Evolutionary conservation across 2,888 invertebrate genomes (phyloP), one percentile per base, ranked within the genome.

Genomic region (Julus scandinavius): DNA sequence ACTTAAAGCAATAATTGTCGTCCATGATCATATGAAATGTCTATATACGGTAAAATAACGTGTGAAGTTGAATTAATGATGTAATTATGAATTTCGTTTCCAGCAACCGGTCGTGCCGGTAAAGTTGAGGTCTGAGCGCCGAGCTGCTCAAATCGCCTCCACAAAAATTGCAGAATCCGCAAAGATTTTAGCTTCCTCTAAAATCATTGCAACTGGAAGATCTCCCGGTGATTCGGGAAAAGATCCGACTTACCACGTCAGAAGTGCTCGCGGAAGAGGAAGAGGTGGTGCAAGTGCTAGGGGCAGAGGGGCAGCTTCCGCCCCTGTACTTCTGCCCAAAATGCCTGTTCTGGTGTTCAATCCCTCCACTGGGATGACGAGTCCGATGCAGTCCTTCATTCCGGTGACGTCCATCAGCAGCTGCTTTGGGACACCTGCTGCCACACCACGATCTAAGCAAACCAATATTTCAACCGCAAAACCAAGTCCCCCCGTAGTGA

Each of bases 81-180:
- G n/a, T n/a, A 5, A 3, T 15, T 15, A 17, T 20, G 7, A 80
- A 80, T 38, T 13, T 80, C 38, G 11, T 80, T 87, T 87, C 40
- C 58, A 87, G 87, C 58, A 87, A 13, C 87, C 87, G 11, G 50
- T 41, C 6, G 6, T 87, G 54, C 87, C 54, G 7, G 58, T 87
- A 17, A 88, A 87, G 11, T 63, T 17, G 38, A 40, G 72, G 41
- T 80, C 88, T 6, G 88, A 87, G 58, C 45, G 88, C 13, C 80
- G 87, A 83, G 88, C 88, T 11, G 88, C 88, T 29, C 88, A 87
- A 20, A 87, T 88, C 50, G 88, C 88, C 49, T 50, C 63, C 29
- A 87, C 88, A 5, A 88, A 88, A 40, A 88, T 88, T n/a, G 88
- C 88, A 1, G 88, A 88, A 38, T 83, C 87, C 7, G 63, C 88